A percentile compares a stretch with the other conserved stretches of the same genome.
phyloP scores from a whole-genome alignment of 2,888 invertebrate species.

The Ferdinandea cuprea region DNA sequence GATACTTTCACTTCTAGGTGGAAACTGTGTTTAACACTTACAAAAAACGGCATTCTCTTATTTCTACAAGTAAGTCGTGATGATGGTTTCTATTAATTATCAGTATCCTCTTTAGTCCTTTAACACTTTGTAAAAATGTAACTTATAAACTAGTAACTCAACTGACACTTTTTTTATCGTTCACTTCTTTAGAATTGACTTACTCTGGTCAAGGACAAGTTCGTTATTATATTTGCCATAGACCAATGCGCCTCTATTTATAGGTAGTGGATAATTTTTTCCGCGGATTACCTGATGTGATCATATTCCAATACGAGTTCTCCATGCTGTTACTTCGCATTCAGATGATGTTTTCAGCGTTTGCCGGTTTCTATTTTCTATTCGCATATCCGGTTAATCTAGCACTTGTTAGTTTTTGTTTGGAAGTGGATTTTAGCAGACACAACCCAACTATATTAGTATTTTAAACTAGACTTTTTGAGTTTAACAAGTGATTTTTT shows the following conservation, averaged over 20 bases:
- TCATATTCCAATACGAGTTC: conserved; percentile 54
- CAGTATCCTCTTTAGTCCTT: background rate
- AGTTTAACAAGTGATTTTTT: too few relatives aligned
- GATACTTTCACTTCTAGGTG: conserved; percentile 37
- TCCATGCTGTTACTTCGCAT: conserved; percentile 43
- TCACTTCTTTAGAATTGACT: conserved; percentile 43
- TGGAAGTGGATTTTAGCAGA: conserved; percentile 12
- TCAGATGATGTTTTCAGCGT: conserved; percentile 27
- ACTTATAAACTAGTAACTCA: background rate
- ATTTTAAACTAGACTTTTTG: conserved; percentile 21
- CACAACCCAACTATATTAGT: conserved; percentile 9
- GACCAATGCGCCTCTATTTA: conserved; percentile 76
- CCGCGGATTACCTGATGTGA: conserved; percentile 11
- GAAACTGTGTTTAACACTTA: conserved; percentile 41
- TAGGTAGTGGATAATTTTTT: conserved; percentile 62
- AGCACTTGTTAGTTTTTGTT: conserved; percentile 23
- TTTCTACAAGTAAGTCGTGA: conserved; percentile 5
- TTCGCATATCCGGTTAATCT: conserved; percentile 58
- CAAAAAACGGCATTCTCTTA: conserved; percentile 58
- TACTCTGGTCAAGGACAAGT: conserved; percentile 80
- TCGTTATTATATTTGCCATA: conserved; percentile 80
- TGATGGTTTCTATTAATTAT: too few relatives aligned
- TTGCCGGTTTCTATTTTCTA: conserved; percentile 68
- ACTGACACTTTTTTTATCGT: background rate
- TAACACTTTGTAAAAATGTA: background rate